These are phyloP conservation scores for Clostera curtula DNA, from an alignment of 2,888 invertebrate genomes.

Conservation along the genomic window DNA sequence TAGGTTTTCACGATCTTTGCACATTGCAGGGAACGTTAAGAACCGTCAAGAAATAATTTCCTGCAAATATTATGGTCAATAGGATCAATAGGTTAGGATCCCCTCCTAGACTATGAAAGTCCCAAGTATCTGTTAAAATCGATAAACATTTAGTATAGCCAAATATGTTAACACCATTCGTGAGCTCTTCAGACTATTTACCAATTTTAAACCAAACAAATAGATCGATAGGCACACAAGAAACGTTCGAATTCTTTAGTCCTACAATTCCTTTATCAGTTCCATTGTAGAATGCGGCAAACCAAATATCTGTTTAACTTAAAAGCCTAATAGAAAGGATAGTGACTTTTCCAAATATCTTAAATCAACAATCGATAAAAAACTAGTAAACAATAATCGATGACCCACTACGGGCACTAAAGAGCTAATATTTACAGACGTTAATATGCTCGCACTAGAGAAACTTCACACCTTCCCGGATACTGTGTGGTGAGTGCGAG, in stretches of 20 bases:
- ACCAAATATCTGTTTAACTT: conserved; percentile 21
- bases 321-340: conserved; percentile 24
- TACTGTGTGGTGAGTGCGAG: no score
- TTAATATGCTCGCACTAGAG: conserved; percentile 26
- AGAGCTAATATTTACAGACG: conserved; percentile 36
- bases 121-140: no score
- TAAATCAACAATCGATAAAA: conserved; percentile 32
- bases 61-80: no score
- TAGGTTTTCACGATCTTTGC: no score
- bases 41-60: no score
- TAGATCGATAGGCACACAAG: no score
- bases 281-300: conserved; percentile 13
- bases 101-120: no score
- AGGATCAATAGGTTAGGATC: no score
- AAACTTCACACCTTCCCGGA: conserved; percentile 18
- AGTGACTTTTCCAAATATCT: conserved; percentile 20
- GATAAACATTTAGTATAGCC: no score
- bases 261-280: conserved; percentile 10
- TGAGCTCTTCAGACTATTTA: no score
- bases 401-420: conserved; percentile 18
- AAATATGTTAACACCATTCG: no score
- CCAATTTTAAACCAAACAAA: background rate
- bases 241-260: background rate
- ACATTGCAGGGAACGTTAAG: no score
- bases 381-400: conserved; percentile 43